Base-by-base conservation (phyloP, 2,888 invertebrate species). In the Drosophila falleni region DNA sequence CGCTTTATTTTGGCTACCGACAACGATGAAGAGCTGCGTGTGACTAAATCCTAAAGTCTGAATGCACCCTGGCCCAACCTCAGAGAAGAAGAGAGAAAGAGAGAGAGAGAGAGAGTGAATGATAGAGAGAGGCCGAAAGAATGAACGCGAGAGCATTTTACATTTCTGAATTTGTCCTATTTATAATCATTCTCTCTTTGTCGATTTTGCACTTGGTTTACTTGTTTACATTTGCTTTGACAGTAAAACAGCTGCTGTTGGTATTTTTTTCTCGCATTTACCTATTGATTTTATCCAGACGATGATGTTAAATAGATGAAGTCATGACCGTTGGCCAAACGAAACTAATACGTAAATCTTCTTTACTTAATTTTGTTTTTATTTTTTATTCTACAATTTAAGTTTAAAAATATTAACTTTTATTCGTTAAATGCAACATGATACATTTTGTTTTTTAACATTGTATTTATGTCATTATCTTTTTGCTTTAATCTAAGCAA, bases 11-110 rank as follows among this genome's bases (percentile, higher is more conserved):
- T 61, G 77, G 78, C 74, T 73, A 77, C 90, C 90, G 90, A 71
- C 81, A 53, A 72, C 79, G 82, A 80, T 78, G 88, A 90, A 90
- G 90, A 87, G 87, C 91, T 90, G 89, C 87, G 90, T 79, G 69
- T 75, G 85, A 90, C 90, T 90, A 64, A 87, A 67, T 33, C 53
- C 67, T 56, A 74, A 80, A 63, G 62, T 46, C 69, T 42, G 62
- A 77, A 81, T 49, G 69, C 51, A 53, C 61, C 44, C 51, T 46
- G 60, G 44, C 39, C 50, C 19, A 51, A 56, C 47, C 68, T 31
- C n/a, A 42, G n/a, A 33, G n/a, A 23, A 3, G n/a, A 29, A 23
- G 16, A 29, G 11, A 13, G 15, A 11, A 5, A 50, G 44, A 29
- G 26, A 13, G 53, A 10, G 44, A 10, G 39, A 26, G 44, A 10